phyloP scores from a whole-genome alignment of 2,113 vertebrate species.

The Zapus hudsonius region DNA sequence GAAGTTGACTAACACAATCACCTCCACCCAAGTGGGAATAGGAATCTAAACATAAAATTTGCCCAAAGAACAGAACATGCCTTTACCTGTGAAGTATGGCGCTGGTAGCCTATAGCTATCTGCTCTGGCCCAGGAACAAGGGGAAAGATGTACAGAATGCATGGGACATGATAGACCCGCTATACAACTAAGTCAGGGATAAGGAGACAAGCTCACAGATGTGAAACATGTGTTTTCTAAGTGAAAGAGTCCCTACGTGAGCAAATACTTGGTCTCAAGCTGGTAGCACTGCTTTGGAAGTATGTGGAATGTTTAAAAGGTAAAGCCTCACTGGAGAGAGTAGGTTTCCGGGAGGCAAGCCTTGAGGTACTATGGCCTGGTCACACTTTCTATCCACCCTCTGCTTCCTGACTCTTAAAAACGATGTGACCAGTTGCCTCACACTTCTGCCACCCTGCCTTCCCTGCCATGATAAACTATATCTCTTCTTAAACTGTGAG shows the following conservation, averaged over 20 bases:
- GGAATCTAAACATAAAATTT: neutral
- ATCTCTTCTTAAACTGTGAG: neutral
- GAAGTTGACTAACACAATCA: neutral
- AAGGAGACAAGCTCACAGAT: neutral
- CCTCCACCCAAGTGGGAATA: neutral
- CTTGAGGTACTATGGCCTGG: neutral
- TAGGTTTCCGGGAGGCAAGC: too few relatives aligned
- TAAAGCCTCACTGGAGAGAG: neutral
- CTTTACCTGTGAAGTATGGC: neutral
- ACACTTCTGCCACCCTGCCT: rapidly evolving
- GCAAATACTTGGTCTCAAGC: neutral
- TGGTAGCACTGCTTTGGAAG: neutral
- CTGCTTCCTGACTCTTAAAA: neutral
- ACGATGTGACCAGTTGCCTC: neutral
- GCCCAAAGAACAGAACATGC: neutral
- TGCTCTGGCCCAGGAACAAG: neutral
- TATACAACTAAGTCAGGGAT: neutral
- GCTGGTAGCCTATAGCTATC: neutral
- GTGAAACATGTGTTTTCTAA: neutral
- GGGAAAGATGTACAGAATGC: neutral
- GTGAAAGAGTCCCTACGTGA: neutral
- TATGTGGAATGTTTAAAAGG: neutral
- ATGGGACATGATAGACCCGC: too few relatives aligned
- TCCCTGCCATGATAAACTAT: neutral
- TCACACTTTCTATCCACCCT: neutral